Base-by-base conservation (phyloP, 2,888 invertebrate genomes). In the Mongoloraphidia duomilia region DNA sequence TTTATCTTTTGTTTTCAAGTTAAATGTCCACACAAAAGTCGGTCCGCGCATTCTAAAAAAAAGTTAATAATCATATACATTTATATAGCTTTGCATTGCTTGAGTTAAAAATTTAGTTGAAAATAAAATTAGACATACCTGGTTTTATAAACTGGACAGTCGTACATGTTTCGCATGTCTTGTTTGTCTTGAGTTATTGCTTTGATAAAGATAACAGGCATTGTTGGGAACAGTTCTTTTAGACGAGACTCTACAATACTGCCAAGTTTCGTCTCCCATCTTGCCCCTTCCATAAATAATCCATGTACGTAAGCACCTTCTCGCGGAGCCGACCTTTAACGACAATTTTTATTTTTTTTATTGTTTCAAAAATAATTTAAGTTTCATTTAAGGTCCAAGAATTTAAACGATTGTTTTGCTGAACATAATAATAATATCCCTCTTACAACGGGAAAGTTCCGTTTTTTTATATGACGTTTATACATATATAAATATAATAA, bases 1-100 rank as follows among this genome's bases (percentile, higher is more conserved):
- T 57, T 84, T 88, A 59, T 92, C 90, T 62, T 81, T 87, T 11
- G 88, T 89, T 71, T 85, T 88, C 51, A 96, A 71, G 67, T 92
- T 92, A 65, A 96, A 95, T 0, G 93, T 93, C 94, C 94, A 95
- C 10, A 96, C 91, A 62, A 82, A 96, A 0, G 94, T 95, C 1
- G 86, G 87, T 0, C 94, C 95, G 47, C 95, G 77, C 64, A 78
- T 76, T 56, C 81, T 77, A 62, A 4, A 56, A 58, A 50, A 41
- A 53, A 50, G 17, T 26, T 26, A 26, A 49, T 53, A 13, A 38
- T 33, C 12, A 34, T 64, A 39, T n/a, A n/a, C 38, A 6, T 38
- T 13, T 38, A 1, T 6, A 12, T 38, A 5, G 11, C 38, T 38
- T 12, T n/a, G n/a, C 13, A 38, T 13, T 8, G n/a, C n/a, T 41